These are phyloP conservation scores for Caracal caracal DNA, from an alignment of 2,113 vertebrate genomes.

Conservation along the genomic window DNA sequence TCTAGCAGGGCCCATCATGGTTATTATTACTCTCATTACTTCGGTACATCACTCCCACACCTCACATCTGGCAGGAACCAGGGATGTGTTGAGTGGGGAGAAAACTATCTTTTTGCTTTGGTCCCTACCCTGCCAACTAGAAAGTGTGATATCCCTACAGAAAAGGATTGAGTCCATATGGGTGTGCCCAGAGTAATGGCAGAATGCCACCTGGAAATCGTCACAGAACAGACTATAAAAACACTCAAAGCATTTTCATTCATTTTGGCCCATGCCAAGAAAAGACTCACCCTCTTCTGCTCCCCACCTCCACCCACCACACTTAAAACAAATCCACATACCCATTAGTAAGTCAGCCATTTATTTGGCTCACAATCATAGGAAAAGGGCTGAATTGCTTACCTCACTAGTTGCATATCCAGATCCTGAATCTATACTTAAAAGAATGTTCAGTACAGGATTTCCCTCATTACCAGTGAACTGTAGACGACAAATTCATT, in stretches of 20 bases:
- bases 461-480: constrained; percentile 66
- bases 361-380: constrained; percentile 67
- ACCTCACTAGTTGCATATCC: constrained; percentile 51
- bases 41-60: not conserved
- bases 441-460: constrained; percentile 65
- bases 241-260: constrained; percentile 68
- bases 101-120: constrained; percentile 1
- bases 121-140: constrained; percentile 12
- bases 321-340: constrained; percentile 30
- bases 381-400: constrained; percentile 67
- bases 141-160: not conserved
- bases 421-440: constrained; percentile 47
- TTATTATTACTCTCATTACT: not conserved
- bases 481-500: constrained; percentile 45
- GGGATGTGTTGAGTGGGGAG: not conserved
- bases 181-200: constrained; percentile 61
- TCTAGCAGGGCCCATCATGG: not conserved
- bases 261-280: constrained; percentile 64
- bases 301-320: constrained; percentile 11
- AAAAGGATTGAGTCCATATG: not conserved
- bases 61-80: not conserved
- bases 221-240: constrained; percentile 56
- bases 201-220: constrained; percentile 67
- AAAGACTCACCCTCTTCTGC: constrained; percentile 52
- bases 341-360: constrained; percentile 57